A percentile compares a stretch with the other conserved stretches of the same genome.
phyloP scores from a whole-genome alignment of 2,113 vertebrate genomes.

The Egretta garzetta region DNA sequence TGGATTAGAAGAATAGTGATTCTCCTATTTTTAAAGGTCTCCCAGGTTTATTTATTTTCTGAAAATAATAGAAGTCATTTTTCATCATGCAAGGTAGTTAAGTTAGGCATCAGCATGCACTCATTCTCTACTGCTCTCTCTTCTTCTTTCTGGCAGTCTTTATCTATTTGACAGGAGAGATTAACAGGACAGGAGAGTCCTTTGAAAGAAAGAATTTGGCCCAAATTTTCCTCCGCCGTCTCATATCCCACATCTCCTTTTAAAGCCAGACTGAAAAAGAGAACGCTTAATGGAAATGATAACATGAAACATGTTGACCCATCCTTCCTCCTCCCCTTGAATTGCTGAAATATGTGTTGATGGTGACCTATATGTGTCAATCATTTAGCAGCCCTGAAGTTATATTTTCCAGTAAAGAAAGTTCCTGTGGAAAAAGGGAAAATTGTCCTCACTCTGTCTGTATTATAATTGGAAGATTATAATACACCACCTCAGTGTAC shows the following conservation, averaged over 20 bases:
- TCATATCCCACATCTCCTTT: neutral
- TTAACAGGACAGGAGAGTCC: neutral
- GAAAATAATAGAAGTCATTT: constrained; percentile 33
- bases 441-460: neutral
- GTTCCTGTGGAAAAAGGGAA: neutral
- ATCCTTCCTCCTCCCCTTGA: constrained; percentile 1
- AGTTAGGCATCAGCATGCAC: neutral
- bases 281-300: neutral
- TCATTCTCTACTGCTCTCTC: neutral
- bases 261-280: neutral
- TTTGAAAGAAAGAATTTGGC: neutral
- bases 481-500: neutral
- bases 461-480: neutral
- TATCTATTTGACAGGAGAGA: neutral
- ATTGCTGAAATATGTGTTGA: constrained; percentile 34
- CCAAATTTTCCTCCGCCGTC: neutral
- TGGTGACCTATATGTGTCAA: neutral
- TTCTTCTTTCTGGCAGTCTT: constrained; percentile 22
- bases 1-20: neutral
- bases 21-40: neutral
- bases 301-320: neutral
- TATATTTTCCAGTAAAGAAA: neutral
- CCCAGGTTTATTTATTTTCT: neutral
- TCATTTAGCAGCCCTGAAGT: neutral
- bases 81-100: constrained; percentile 21